Conservation (phyloP, 2,888 invertebrate genomes). For the Tipula confusa region DNA sequence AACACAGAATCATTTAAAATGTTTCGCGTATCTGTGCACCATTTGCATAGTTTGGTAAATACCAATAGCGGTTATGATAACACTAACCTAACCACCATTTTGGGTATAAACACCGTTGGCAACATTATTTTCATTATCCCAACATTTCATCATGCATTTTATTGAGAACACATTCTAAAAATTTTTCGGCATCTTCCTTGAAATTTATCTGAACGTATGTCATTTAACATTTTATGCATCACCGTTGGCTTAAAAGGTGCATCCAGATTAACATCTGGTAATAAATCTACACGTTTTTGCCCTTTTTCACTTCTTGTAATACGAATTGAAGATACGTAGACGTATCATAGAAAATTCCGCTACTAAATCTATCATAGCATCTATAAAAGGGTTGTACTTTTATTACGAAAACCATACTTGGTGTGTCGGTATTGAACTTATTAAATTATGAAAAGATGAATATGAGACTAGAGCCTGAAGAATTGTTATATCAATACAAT, state of each 20-base stretch:
- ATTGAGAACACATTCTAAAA: slow-evolving; percentile 87
- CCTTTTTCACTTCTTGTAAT: slow-evolving; percentile 50
- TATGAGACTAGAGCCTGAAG: slow-evolving; percentile 91
- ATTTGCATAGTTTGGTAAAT: too few species aligned
- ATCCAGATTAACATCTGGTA: slow-evolving; percentile 63
- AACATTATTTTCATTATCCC: slow-evolving; percentile 54
- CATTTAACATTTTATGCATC: slow-evolving; percentile 78
- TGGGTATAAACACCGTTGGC: too few species aligned
- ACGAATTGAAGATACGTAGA: slow-evolving; percentile 45
- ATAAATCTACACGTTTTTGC: slow-evolving; percentile 47
- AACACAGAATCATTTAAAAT: too few species aligned
- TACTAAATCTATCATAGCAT: slow-evolving; percentile 74
- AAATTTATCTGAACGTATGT: slow-evolving; percentile 59
- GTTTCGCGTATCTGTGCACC: too few species aligned
- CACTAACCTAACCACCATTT: too few species aligned
- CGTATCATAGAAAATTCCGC: slow-evolving; percentile 70
- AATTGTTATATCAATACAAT: slow-evolving; percentile 95
- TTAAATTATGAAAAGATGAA: slow-evolving; percentile 89
- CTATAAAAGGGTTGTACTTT: slow-evolving; percentile 76
- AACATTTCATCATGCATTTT: slow-evolving; percentile 96
- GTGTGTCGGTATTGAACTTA: slow-evolving; percentile 71
- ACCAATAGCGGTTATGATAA: too few species aligned
- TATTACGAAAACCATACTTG: slow-evolving; percentile 53
- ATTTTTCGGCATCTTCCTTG: slow-evolving; percentile 92
- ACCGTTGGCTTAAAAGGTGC: slow-evolving; percentile 86